Conservation (phyloP, 2,113 vertebrate species). For the Calyptommatus sinebrachiatus region DNA sequence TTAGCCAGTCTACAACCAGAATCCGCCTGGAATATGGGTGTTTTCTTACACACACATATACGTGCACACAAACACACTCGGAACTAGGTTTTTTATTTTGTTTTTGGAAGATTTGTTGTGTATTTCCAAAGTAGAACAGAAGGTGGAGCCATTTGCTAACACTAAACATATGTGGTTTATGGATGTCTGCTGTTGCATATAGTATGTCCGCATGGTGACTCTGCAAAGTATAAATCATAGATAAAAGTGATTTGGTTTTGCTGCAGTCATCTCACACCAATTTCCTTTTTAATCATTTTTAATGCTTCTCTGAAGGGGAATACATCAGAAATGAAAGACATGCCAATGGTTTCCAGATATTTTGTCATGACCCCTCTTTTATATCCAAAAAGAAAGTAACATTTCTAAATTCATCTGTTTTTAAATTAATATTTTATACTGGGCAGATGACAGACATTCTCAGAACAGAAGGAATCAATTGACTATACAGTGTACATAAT, state of each 20-base stretch:
- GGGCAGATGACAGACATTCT: too few species aligned
- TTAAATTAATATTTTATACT: neutral
- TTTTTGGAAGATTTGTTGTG: neutral
- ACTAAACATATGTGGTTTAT: neutral
- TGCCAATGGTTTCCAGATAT: neutral
- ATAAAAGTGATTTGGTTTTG: neutral
- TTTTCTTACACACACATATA: too few species aligned
- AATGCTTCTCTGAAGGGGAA: neutral
- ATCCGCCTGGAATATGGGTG: too few species aligned
- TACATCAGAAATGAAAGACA: neutral
- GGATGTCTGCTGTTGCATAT: neutral
- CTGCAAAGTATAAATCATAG: neutral
- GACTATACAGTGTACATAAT: neutral
- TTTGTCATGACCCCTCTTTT: neutral
- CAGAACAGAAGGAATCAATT: neutral
- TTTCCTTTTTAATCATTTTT: neutral
- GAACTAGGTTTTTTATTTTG: neutral
- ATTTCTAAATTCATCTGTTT: too few species aligned
- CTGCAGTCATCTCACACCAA: neutral
- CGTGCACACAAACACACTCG: too few species aligned
- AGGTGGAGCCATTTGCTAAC: constrained; percentile 75
- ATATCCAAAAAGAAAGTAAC: too few species aligned
- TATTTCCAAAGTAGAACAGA: constrained; percentile 57
- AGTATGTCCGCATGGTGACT: rapidly evolving
- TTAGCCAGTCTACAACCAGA: too few species aligned